Percentiles rank a stretch among this genome's conserved stretches.
Evolutionary conservation across 2,888 invertebrate species (phyloP).

Genomic region (Drosophila helvetica): DNA sequence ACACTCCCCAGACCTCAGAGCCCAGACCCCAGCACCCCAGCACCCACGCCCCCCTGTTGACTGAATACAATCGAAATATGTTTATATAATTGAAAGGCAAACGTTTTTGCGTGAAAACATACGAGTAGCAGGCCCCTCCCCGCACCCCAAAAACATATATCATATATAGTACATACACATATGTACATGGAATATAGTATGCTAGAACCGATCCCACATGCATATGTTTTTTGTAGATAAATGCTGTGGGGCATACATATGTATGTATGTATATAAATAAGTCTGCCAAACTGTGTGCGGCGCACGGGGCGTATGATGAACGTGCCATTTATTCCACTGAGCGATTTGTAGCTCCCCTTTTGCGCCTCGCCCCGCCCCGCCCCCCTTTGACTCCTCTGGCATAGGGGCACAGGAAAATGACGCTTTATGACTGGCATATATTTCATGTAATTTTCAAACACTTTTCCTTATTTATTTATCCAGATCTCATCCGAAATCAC

Average conservation of each 20-base stretch:
- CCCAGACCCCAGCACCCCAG: slow-evolving; percentile 13
- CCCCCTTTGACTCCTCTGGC: slow-evolving; percentile 8
- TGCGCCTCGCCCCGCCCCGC: not conserved
- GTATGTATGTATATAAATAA: slow-evolving; percentile 67
- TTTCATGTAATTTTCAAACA: slow-evolving; percentile 59
- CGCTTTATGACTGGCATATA: slow-evolving; percentile 56
- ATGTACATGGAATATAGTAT: slow-evolving; percentile 16
- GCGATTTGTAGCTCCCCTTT: slow-evolving; percentile 42
- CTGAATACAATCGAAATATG: slow-evolving; percentile 77
- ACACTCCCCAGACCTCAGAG: slow-evolving; percentile 43
- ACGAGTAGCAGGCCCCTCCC: slow-evolving; percentile 51
- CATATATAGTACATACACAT: slow-evolving; percentile 35
- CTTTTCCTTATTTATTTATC: slow-evolving; percentile 49
- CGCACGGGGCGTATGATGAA: slow-evolving; percentile 78
- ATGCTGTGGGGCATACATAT: slow-evolving; percentile 33
- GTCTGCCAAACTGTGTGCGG: slow-evolving; percentile 73
- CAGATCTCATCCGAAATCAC: slow-evolving; percentile 25
- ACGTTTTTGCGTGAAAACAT: slow-evolving; percentile 64
- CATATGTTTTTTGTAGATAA: slow-evolving; percentile 55
- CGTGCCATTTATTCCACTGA: slow-evolving; percentile 72
- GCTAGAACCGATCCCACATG: slow-evolving; percentile 40
- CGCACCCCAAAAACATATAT: slow-evolving; percentile 19
- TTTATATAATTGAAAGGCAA: slow-evolving; percentile 79
- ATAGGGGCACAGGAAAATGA: slow-evolving; percentile 53
- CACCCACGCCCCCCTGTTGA: slow-evolving; percentile 45